These are phyloP conservation scores for Xestia xanthographa DNA, from an alignment of 2,888 invertebrate species.

Conservation along the genomic window DNA sequence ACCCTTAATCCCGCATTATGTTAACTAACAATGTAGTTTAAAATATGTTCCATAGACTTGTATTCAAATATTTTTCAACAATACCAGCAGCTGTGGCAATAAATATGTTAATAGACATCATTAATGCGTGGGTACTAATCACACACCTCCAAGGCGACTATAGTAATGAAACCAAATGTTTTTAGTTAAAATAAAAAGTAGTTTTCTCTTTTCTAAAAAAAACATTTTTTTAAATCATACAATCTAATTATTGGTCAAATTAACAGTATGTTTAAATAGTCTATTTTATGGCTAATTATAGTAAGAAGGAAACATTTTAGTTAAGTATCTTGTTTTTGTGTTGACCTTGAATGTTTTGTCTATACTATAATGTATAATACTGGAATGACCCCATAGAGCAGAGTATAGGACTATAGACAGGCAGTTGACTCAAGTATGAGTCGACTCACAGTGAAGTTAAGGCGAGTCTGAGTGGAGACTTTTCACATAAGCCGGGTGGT, in stretches of 20 bases:
- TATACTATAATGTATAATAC: neutral
- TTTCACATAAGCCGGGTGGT: neutral
- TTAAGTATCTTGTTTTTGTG: neutral
- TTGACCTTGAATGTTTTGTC: neutral
- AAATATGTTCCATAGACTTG: neutral
- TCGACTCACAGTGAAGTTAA: neutral
- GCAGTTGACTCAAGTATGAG: neutral
- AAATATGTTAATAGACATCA: slow-evolving; percentile 24
- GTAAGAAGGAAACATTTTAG: slow-evolving; percentile 4
- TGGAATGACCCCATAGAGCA: neutral
- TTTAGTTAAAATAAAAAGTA: neutral
- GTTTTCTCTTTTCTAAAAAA: neutral
- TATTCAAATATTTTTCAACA: slow-evolving; percentile 19
- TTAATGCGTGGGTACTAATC: slow-evolving; percentile 21
- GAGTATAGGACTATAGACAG: neutral
- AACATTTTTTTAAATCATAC: too few species aligned
- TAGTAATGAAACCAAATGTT: slow-evolving; percentile 3
- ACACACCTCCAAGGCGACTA: neutral
- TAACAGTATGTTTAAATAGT: too few species aligned
- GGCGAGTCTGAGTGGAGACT: neutral
- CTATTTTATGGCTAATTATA: neutral
- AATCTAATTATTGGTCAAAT: neutral
- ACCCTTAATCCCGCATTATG: neutral
- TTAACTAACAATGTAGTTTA: slow-evolving; percentile 18
- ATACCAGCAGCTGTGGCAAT: slow-evolving; percentile 19